Percentiles rank a stretch among this genome's conserved stretches.
phyloP scores from a whole-genome alignment of 2,113 vertebrate species.

The Chauna torquata region DNA sequence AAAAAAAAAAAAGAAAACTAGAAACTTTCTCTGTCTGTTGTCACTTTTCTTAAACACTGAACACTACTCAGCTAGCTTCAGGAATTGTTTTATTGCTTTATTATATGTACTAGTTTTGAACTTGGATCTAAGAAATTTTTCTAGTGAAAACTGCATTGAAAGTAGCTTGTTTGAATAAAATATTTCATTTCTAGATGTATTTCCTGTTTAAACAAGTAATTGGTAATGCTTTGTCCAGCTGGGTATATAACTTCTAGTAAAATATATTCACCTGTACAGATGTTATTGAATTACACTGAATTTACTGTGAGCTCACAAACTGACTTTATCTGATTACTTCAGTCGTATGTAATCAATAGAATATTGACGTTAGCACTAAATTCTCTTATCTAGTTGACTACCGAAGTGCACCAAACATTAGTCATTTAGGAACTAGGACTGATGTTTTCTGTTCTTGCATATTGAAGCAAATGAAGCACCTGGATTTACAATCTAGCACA shows the following conservation, averaged over 20 bases:
- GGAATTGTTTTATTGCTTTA: background rate
- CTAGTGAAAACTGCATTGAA: background rate
- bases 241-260: background rate
- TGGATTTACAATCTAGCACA: background rate
- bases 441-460: background rate
- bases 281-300: background rate
- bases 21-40: rapidly evolving
- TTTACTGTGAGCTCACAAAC: background rate
- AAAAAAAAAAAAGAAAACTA: background rate
- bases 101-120: background rate
- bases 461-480: background rate
- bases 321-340: background rate
- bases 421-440: background rate
- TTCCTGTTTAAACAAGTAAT: background rate
- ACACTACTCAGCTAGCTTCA: background rate
- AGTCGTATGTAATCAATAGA: background rate
- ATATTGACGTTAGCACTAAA: background rate
- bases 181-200: background rate
- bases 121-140: background rate
- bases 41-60: background rate
- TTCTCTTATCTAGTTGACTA: background rate
- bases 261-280: background rate
- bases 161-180: background rate
- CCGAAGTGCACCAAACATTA: background rate
- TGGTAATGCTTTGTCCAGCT: background rate